Percentiles rank a stretch among this genome's conserved stretches.
Conservation (phyloP, 2,113 vertebrate genomes). For the Microtus montanus region DNA sequence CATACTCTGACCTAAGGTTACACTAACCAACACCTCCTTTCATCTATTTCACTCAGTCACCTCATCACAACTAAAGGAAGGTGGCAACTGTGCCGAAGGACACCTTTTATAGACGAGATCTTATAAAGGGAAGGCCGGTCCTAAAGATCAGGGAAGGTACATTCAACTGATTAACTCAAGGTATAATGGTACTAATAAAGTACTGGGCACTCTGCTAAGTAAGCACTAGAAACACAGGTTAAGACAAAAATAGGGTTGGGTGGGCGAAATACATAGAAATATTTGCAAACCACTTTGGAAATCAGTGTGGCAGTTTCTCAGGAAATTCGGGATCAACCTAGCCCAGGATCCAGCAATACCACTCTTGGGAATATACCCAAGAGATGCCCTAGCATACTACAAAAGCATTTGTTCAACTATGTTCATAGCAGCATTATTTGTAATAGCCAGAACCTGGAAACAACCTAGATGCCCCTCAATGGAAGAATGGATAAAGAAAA, state of each 20-base stretch:
- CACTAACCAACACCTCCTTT: slow-evolving; percentile 41
- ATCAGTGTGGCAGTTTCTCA: no score
- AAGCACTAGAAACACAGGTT: slow-evolving; percentile 37
- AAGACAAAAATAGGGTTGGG: not conserved
- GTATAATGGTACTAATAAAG: not conserved
- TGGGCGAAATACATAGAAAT: slow-evolving; percentile 33
- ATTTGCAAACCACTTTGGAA: not conserved
- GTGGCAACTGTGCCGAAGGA: slow-evolving; percentile 19
- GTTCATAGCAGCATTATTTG: no score
- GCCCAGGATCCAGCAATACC: no score
- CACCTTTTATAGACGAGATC: not conserved
- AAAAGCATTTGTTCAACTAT: no score
- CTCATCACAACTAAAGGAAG: slow-evolving; percentile 47
- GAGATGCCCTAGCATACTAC: no score
- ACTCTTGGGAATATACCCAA: no score
- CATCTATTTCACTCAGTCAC: slow-evolving; percentile 6
- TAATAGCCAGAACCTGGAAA: no score
- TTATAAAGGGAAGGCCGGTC: not conserved
- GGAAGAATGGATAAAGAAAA: no score
- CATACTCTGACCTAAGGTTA: slow-evolving; percentile 1
- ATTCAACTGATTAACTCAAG: slow-evolving; percentile 43
- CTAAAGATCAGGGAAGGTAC: not conserved
- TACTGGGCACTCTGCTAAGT: not conserved
- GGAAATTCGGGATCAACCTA: no score
- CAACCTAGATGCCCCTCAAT: no score